These are phyloP conservation scores for Corticium candelabrum DNA, from an alignment of 37 sponge, comb jelly and placozoan species.

Conservation along the genomic window DNA sequence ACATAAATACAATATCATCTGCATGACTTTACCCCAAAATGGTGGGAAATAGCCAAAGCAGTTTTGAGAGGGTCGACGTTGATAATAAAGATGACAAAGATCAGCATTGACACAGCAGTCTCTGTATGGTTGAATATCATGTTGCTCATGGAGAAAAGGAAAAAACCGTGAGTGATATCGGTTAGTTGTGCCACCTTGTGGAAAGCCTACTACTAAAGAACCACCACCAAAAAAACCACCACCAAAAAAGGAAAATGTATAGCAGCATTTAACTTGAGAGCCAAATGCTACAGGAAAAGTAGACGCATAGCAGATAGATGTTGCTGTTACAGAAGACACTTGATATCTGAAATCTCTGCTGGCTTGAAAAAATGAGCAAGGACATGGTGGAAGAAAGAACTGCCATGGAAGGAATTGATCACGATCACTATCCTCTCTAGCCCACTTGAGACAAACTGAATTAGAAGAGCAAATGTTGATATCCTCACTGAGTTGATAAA, in stretches of 20 bases:
- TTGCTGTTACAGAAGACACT: not conserved
- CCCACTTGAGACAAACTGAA: not conserved
- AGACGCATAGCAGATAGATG: not conserved
- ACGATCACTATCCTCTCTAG: not conserved
- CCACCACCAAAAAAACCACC: constrained; percentile 1
- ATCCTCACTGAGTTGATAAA: not conserved
- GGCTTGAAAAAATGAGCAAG: constrained; percentile 34
- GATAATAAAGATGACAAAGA: not conserved
- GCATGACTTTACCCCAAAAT: no score
- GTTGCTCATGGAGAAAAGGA: not conserved
- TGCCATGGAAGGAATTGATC: not conserved
- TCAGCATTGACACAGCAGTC: not conserved
- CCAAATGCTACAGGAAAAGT: not conserved
- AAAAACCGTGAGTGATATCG: not conserved
- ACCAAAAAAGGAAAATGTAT: not conserved
- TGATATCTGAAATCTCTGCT: not conserved
- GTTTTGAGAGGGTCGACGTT: not conserved
- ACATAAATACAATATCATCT: no score
- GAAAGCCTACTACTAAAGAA: not conserved
- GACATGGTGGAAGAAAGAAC: constrained; percentile 22
- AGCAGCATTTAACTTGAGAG: not conserved
- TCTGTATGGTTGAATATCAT: not conserved
- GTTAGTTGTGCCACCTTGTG: not conserved
- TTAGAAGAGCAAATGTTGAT: not conserved
- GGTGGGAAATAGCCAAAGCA: not conserved